Percentiles rank a stretch among this genome's conserved stretches.
Conservation (phyloP, 2,797 vertebrate species). For the Carduelis carduelis region DNA sequence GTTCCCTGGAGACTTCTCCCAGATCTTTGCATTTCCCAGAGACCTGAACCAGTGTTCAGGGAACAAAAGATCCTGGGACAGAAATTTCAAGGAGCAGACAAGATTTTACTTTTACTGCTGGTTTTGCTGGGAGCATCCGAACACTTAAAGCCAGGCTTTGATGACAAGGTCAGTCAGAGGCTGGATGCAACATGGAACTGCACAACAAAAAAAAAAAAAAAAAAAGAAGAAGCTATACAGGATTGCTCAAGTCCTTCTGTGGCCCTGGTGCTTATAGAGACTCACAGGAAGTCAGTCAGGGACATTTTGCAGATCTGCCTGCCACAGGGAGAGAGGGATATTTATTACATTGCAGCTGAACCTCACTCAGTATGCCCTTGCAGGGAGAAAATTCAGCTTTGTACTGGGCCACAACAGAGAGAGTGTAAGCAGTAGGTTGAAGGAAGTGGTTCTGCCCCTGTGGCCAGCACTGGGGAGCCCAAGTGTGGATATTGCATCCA, state of each 20-base stretch:
- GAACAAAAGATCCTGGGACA: background rate
- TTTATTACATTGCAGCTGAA: background rate
- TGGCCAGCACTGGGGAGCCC: background rate
- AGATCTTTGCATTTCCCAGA: background rate
- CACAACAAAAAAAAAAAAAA: background rate
- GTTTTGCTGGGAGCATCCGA: background rate
- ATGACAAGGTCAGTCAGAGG: background rate
- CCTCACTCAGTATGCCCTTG: background rate
- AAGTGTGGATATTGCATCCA: background rate
- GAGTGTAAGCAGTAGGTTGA: background rate
- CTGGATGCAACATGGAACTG: background rate
- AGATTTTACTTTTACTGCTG: background rate
- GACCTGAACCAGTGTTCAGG: background rate
- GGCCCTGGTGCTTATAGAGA: background rate
- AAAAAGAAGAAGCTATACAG: background rate
- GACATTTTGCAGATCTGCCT: background rate
- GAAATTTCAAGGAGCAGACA: background rate
- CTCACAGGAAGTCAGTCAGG: background rate
- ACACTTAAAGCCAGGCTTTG: background rate
- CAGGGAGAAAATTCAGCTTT: background rate
- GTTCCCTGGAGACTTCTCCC: background rate
- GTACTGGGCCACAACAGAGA: background rate
- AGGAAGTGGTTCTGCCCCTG: background rate
- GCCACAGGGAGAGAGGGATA: background rate
- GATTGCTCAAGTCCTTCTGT: background rate